phyloP scores from a whole-genome alignment of 1,140 invertebrate species.

The Uloborus diversus region DNA sequence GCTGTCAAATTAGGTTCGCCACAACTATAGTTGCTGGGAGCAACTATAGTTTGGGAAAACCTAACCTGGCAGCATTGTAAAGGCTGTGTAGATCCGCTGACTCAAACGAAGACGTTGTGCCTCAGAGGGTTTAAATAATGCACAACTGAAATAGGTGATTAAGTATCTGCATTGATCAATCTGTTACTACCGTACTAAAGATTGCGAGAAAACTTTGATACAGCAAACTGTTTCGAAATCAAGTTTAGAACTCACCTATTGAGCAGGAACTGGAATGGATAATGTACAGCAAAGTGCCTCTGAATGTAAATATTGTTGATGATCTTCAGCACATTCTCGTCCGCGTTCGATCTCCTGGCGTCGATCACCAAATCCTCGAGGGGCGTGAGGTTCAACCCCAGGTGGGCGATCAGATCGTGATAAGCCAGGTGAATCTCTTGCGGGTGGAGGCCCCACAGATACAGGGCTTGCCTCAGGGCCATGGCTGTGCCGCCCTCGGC shows the following conservation, averaged over 20 bases:
- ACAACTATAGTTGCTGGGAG: too few species aligned
- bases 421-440: constrained; percentile 60
- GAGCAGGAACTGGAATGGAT: constrained; percentile 59
- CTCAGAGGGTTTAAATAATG: too few species aligned
- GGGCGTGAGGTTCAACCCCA: constrained; percentile 57
- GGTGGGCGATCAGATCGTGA: constrained; percentile 59
- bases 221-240: too few species aligned
- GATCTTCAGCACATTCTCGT: constrained; percentile 53
- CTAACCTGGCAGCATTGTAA: too few species aligned
- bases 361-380: constrained; percentile 18
- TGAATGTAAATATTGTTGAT: constrained; percentile 60
- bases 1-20: too few species aligned
- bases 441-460: constrained; percentile 59
- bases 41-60: too few species aligned
- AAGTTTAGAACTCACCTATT: constrained; percentile 54
- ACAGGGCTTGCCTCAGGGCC: constrained; percentile 59
- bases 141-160: too few species aligned
- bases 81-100: too few species aligned
- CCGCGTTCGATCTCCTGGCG: background rate
- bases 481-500: constrained; percentile 51
- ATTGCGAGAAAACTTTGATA: too few species aligned
- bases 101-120: too few species aligned
- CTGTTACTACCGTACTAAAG: too few species aligned
- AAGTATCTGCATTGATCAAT: too few species aligned
- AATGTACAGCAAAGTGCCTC: constrained; percentile 59